Evolutionary conservation across 2,113 vertebrate species (phyloP), one percentile per base, ranked within the genome.

Genomic region (Rutilus rutilus): DNA sequence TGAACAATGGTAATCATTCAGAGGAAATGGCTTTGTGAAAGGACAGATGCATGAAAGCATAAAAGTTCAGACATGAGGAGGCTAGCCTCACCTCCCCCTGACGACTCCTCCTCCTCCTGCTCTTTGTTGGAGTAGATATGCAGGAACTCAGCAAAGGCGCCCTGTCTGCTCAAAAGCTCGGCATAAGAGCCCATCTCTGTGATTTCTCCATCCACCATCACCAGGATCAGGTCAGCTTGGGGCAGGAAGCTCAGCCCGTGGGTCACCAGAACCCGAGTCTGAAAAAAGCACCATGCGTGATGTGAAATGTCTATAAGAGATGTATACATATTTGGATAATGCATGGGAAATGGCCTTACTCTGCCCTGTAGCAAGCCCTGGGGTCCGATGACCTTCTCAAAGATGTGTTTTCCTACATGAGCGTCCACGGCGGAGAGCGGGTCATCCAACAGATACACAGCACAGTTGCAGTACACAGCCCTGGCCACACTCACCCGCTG

Each of bases 371-470:
- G 95, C 62, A 99, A 89, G 30, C 98, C 98, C 89, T 95, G 96
- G 1, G 97, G 97, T 57, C 98, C 98, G 25, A 99, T 92, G 88
- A 99, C 97, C 10, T 96, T 94, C 4, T 99, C 97, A 86, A 99
- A 99, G 91, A 99, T 98, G 88, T 99, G 96, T 52, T 96, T 98
- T 8, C 98, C 98, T 10, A 99, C 98, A 0, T 99, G 97, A 23
- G 97, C 96, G 0, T 99, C 98, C 3, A 99, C 97, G 0, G 97
- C 97, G 2, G 98, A 99, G 47, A 99, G 94, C 0, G 98, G 97
- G 88, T 99, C 97, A 0, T 99, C 98, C 10, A 98, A 91, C 77
- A 99, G 92, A 90, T 97, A 99, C 67, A 97, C 25, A 6, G 96
- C 94, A 0, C 95, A 91, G 79, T 97, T 89, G 25, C 95, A 97